phyloP scores from a whole-genome alignment of 2,888 invertebrate species.

The Tiliacea aurago region DNA sequence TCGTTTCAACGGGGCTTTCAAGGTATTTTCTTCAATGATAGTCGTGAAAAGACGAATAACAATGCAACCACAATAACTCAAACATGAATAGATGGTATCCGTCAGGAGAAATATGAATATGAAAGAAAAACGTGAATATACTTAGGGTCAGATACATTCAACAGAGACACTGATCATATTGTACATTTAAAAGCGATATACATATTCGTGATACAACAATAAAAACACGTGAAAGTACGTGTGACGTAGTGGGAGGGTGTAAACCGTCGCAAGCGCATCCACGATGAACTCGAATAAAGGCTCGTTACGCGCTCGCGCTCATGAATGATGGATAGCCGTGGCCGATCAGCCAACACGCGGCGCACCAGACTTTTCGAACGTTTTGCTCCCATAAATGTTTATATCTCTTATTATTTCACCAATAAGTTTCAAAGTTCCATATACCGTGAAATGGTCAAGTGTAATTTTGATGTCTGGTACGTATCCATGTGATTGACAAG shows the following conservation, averaged over 20 bases:
- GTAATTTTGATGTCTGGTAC: constrained; percentile 77
- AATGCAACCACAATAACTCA: constrained; percentile 78
- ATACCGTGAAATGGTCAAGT: constrained; percentile 66
- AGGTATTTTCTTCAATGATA: constrained; percentile 78
- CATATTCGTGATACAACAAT: constrained; percentile 83
- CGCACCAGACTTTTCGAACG: constrained; percentile 57
- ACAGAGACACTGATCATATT: constrained; percentile 75
- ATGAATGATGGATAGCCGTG: constrained; percentile 88
- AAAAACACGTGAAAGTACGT: constrained; percentile 63
- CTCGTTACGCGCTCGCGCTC: constrained; percentile 87
- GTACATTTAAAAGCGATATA: constrained; percentile 73
- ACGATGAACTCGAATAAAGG: constrained; percentile 82
- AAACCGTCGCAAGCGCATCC: constrained; percentile 81
- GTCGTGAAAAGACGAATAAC: constrained; percentile 78
- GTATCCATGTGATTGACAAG: constrained; percentile 87
- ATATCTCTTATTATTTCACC: constrained; percentile 67
- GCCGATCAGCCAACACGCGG: constrained; percentile 80
- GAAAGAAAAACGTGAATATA: constrained; percentile 66
- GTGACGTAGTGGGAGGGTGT: constrained; percentile 73
- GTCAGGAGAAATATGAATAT: constrained; percentile 72
- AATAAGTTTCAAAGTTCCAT: constrained; percentile 71
- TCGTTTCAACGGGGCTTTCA: constrained; percentile 74
- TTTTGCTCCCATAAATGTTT: constrained; percentile 53
- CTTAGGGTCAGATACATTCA: constrained; percentile 69
- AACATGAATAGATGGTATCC: constrained; percentile 70